Conservation (phyloP, 2,113 vertebrate species). For the Oncorhynchus gorbuscha region DNA sequence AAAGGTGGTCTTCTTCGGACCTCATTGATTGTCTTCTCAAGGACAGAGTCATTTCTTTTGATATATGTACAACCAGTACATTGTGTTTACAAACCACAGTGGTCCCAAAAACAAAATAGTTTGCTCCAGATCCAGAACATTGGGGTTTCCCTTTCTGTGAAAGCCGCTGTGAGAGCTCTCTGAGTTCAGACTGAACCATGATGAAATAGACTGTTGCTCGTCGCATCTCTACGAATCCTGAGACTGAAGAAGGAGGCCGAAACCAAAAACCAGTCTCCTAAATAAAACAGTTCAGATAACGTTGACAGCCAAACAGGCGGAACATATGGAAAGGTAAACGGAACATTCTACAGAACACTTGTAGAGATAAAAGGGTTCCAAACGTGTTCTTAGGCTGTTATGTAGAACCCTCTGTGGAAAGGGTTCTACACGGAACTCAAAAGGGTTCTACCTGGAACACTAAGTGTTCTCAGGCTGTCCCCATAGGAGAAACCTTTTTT, state of each 20-base stretch:
- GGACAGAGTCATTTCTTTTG: constrained; percentile 74
- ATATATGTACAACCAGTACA: constrained; percentile 75
- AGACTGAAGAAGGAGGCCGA: background rate
- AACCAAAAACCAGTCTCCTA: constrained; percentile 4
- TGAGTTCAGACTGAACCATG: background rate
- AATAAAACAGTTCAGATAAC: background rate
- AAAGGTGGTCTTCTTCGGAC: too few relatives aligned
- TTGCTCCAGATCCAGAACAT: constrained; percentile 49
- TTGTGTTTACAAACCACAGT: constrained; percentile 81
- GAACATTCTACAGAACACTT: background rate
- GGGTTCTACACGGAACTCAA: too few relatives aligned
- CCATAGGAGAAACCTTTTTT: too few relatives aligned
- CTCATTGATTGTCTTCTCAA: too few relatives aligned
- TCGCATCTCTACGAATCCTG: background rate
- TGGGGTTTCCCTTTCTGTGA: constrained; percentile 57
- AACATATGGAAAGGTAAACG: background rate
- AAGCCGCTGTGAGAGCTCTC: constrained; percentile 30
- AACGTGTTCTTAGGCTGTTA: too few relatives aligned
- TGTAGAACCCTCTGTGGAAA: too few relatives aligned
- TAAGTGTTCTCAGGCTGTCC: too few relatives aligned
- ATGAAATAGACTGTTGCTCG: constrained; percentile 24
- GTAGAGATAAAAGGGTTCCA: too few relatives aligned
- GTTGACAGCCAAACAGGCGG: background rate
- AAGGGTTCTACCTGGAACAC: too few relatives aligned
- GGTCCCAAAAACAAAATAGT: constrained; percentile 75